Evolutionary conservation across 2,113 vertebrate genomes (phyloP), one percentile per base, ranked within the genome.

Genomic region (Pterophyllum scalare): DNA sequence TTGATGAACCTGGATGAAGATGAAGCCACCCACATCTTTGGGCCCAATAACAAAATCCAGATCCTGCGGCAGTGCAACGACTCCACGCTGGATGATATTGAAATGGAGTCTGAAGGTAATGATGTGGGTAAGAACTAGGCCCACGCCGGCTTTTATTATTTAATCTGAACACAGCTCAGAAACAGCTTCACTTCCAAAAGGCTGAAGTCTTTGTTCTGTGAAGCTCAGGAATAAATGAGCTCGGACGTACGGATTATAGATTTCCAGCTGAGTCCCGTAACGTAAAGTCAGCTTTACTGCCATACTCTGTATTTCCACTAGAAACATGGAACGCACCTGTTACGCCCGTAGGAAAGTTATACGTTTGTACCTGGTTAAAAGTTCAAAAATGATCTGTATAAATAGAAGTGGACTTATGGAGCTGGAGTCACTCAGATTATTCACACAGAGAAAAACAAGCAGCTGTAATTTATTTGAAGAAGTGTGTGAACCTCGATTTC

Each of bases 21-120:
- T 1, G 93, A 94, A 74, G 84, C 82, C 6, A 3, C 24, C 9
- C 91, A 85, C 8, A 87, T 94, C 10, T 81, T 92, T 6, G 92
- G 92, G 14, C 77, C 84, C 0, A 40, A 76, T 13, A 88, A 88
- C 67, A 79, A 56, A 20, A 77, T 77, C 14, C 79, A 52, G 13
- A 24, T n/a, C 26, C 77, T 89, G 17, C 49, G 20, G 9, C 75
- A 87, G 24, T 65, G 59, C 77, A 43, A 59, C 24, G 2, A 28
- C 49, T 13, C 38, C 57, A 67, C 33, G 59, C 0, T 67, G 12
- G 64, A 79, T 3, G 80, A 88, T 3, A 31, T 43, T 0, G 33
- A 83, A 26, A 31, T 82, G 59, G 22, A 76, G 9, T 65, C 15
- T 17, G 56, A 62, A 49, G 89, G 93, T 94, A 86, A 83, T 62